phyloP scores from a whole-genome alignment of 2,113 vertebrate genomes.

The Pedetes capensis region DNA sequence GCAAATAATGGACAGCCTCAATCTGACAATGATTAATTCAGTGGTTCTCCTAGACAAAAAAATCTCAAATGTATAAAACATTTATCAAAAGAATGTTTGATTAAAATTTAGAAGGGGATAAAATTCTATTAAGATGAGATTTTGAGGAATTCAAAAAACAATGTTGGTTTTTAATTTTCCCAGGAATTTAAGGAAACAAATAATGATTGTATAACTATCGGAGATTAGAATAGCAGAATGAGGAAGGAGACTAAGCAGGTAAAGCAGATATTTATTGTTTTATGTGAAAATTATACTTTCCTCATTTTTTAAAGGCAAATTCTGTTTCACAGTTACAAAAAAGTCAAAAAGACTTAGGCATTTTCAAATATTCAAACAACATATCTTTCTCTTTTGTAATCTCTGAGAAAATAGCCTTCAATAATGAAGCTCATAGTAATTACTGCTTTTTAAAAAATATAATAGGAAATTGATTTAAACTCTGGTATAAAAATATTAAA shows the following conservation, averaged over 20 bases:
- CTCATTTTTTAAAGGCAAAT: background rate
- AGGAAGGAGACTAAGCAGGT: background rate
- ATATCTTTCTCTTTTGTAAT: background rate
- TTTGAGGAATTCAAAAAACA: background rate
- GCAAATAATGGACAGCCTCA: background rate
- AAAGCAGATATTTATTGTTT: background rate
- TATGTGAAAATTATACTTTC: background rate
- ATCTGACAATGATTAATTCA: background rate
- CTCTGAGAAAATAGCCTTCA: background rate
- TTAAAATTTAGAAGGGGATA: background rate
- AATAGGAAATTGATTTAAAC: background rate
- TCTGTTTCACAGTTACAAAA: background rate
- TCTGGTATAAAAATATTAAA: background rate
- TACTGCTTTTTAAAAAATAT: background rate
- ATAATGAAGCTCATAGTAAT: background rate
- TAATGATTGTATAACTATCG: background rate
- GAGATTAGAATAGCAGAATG: background rate
- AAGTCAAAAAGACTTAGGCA: too few relatives aligned
- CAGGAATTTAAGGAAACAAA: background rate
- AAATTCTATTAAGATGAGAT: background rate
- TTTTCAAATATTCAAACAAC: background rate
- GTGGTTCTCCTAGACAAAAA: background rate
- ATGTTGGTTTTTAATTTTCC: background rate
- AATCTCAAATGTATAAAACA: too few relatives aligned
- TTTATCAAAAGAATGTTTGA: background rate